Conservation (phyloP, 2,113 vertebrate species). For the Struthio camelus region DNA sequence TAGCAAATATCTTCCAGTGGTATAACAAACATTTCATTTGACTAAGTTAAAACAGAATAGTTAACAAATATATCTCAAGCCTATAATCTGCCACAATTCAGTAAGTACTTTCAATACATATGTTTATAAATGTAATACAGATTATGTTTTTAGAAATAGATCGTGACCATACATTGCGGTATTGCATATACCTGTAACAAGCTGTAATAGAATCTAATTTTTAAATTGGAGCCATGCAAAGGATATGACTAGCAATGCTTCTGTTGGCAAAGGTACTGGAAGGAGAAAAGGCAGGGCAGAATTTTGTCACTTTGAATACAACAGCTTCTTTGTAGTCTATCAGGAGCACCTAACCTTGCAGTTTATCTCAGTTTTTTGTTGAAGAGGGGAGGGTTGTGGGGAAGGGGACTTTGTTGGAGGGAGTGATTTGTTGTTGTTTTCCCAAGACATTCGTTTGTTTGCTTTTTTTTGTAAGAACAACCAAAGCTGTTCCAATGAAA, state of each 20-base stretch:
- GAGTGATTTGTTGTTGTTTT: neutral
- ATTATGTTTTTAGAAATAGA: neutral
- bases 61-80: neutral
- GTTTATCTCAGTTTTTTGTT: neutral
- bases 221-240: neutral
- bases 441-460: neutral
- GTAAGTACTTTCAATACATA: neutral
- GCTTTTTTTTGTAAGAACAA: neutral
- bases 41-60: neutral
- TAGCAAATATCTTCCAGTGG: neutral
- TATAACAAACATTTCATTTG: neutral
- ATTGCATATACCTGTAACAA: neutral
- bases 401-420: no score
- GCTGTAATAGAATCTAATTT: neutral
- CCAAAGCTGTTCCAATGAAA: neutral
- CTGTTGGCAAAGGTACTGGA: neutral
- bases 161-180: neutral
- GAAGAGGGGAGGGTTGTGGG: neutral
- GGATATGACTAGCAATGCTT: neutral
- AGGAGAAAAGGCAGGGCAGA: neutral
- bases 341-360: neutral
- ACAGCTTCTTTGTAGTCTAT: neutral
- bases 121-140: neutral
- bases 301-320: neutral
- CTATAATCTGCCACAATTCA: neutral